phyloP scores from a whole-genome alignment of 2,797 vertebrate genomes.

The Coranthus polyacanthus region DNA sequence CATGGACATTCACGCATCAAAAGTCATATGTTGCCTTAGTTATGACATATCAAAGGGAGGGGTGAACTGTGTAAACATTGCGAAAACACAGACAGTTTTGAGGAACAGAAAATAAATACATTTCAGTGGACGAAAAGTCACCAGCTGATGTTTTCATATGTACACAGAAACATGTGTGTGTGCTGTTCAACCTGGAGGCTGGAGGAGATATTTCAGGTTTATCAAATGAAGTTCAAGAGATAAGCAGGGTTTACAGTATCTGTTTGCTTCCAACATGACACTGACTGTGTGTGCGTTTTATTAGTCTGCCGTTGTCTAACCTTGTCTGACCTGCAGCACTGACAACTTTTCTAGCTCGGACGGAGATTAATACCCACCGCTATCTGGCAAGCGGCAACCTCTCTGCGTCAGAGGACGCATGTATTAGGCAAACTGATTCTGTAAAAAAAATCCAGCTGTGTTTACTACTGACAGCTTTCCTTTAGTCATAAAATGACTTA shows the following conservation, averaged over 20 bases:
- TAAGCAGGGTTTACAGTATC: constrained; percentile 42
- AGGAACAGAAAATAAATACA: constrained; percentile 54
- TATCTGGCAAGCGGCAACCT: too few species aligned
- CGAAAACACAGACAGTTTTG: constrained; percentile 54
- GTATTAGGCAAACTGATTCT: not conserved
- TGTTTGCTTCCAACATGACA: not conserved
- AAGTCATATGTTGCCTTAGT: constrained; percentile 37
- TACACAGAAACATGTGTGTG: not conserved
- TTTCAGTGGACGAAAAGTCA: constrained; percentile 28
- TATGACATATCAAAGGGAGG: constrained; percentile 6
- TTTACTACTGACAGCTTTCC: constrained; percentile 2
- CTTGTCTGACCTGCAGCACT: constrained; percentile 5
- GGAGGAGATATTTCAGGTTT: constrained; percentile 32
- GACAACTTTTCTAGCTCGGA: constrained; percentile 14
- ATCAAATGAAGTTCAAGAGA: constrained; percentile 40
- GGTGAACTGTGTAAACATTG: constrained; percentile 47
- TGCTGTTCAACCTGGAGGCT: too few species aligned
- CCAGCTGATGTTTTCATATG: not conserved
- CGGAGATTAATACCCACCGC: constrained; percentile 32
- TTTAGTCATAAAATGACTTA: not conserved
- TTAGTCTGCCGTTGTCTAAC: constrained; percentile 45
- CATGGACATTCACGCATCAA: constrained; percentile 7
- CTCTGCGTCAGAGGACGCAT: not conserved
- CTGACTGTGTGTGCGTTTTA: constrained; percentile 17
- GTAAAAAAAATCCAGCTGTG: constrained; percentile 16